Conservation (phyloP, 2,888 invertebrate genomes). For the Automeris io region DNA sequence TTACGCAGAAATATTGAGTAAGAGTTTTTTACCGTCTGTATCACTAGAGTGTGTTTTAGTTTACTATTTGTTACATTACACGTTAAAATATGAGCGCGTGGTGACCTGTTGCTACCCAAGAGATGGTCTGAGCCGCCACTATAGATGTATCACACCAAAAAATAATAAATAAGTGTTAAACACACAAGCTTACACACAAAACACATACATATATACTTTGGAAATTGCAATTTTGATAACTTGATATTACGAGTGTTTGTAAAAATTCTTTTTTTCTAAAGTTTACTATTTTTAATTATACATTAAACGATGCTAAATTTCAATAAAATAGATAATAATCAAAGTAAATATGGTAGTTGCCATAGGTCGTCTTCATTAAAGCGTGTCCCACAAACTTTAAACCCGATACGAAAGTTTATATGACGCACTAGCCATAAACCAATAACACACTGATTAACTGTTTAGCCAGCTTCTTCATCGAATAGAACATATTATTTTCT, state of each 20-base stretch:
- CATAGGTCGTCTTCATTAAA: constrained; percentile 36
- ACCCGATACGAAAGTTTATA: constrained; percentile 39
- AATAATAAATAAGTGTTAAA: no score
- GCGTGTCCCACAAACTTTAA: constrained; percentile 32
- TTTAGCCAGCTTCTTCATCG: constrained; percentile 1
- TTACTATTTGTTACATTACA: no score
- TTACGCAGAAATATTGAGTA: no score
- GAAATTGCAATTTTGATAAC: not conserved
- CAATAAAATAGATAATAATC: not conserved
- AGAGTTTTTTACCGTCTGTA: no score
- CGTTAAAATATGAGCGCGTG: no score
- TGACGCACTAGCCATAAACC: constrained; percentile 28
- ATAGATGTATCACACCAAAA: no score
- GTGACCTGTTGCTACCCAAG: no score
- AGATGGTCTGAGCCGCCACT: no score
- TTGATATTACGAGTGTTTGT: not conserved
- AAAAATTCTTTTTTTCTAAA: not conserved
- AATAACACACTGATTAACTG: constrained; percentile 15
- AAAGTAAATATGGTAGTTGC: constrained; percentile 7
- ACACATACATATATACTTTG: no score
- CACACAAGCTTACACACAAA: no score
- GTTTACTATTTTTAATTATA: not conserved
- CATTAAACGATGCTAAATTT: not conserved
- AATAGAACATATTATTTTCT: not conserved
- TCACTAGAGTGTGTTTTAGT: no score